These are phyloP conservation scores for Pedionomus torquatus DNA, from an alignment of 2,113 vertebrate species.

Conservation along the genomic window DNA sequence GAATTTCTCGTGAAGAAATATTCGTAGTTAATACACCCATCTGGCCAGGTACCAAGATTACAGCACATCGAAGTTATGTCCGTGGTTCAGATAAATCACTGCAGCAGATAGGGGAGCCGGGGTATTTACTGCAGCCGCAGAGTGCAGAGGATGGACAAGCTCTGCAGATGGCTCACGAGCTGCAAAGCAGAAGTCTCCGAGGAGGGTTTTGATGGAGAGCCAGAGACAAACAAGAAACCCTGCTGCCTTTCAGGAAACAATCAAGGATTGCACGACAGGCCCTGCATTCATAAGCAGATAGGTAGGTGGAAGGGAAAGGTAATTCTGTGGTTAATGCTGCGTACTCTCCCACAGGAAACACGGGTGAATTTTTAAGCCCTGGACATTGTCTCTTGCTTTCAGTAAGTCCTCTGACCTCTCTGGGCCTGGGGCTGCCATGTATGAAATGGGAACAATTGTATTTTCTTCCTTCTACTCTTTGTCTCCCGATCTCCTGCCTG, in stretches of 20 bases:
- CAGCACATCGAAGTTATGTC: neutral
- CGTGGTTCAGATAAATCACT: neutral
- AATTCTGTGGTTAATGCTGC: neutral
- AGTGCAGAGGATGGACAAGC: neutral
- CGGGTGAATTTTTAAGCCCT: neutral
- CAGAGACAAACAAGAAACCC: neutral
- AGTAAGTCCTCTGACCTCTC: neutral
- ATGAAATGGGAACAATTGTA: neutral
- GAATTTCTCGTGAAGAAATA: constrained; percentile 11
- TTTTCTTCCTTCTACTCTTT: neutral
- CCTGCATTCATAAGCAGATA: neutral
- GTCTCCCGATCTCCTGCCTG: neutral
- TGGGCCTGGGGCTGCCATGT: neutral
- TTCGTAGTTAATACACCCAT: neutral
- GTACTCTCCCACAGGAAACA: neutral
- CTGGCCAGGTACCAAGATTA: constrained; percentile 26
- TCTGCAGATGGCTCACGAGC: neutral
- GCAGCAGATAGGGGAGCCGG: neutral
- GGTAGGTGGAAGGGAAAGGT: neutral
- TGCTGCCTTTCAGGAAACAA: neutral
- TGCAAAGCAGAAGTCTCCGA: neutral
- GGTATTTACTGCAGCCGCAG: neutral
- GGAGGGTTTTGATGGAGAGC: neutral
- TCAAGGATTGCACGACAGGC: neutral
- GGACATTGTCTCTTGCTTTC: neutral